Evolutionary conservation across 2,888 invertebrate species (phyloP).

Genomic region (Heteropelma amictum): DNA sequence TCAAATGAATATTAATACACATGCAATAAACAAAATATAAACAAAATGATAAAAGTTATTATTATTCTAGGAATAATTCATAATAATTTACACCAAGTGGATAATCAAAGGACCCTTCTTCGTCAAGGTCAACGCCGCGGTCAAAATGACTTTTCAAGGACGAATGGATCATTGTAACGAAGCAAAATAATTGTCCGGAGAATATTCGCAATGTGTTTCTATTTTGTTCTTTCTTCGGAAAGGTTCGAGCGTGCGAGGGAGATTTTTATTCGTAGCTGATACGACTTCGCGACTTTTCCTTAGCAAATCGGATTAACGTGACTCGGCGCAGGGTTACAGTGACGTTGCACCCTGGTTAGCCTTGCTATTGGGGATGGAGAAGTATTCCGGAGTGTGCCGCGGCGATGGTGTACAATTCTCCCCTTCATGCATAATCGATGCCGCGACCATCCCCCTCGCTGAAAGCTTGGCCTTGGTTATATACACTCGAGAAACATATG

Average conservation of each 20-base stretch:
- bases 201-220: too few relatives aligned
- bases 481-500: slow-evolving; percentile 59
- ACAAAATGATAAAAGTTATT: too few relatives aligned
- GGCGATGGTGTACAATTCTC: slow-evolving; percentile 61
- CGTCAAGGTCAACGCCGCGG: too few relatives aligned
- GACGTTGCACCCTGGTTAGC: slow-evolving; percentile 47
- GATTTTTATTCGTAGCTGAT: slow-evolving; percentile 7
- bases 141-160: too few relatives aligned
- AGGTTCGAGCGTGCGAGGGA: background rate
- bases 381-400: slow-evolving; percentile 23
- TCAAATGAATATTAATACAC: too few relatives aligned
- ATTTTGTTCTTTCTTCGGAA: background rate
- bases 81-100: too few relatives aligned
- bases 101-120: too few relatives aligned
- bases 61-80: too few relatives aligned
- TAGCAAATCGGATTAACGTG: slow-evolving; percentile 52
- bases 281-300: slow-evolving; percentile 35
- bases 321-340: slow-evolving; percentile 17
- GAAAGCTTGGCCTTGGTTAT: slow-evolving; percentile 62
- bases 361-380: slow-evolving; percentile 53
- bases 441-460: slow-evolving; percentile 60
- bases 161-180: too few relatives aligned
- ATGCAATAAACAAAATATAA: too few relatives aligned
- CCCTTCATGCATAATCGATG: slow-evolving; percentile 71
- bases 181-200: too few relatives aligned